These are phyloP conservation scores for Chrysogorgia sp. DNA, from an alignment of 92 coral and sea anemone genomes.

Conservation along the genomic window DNA sequence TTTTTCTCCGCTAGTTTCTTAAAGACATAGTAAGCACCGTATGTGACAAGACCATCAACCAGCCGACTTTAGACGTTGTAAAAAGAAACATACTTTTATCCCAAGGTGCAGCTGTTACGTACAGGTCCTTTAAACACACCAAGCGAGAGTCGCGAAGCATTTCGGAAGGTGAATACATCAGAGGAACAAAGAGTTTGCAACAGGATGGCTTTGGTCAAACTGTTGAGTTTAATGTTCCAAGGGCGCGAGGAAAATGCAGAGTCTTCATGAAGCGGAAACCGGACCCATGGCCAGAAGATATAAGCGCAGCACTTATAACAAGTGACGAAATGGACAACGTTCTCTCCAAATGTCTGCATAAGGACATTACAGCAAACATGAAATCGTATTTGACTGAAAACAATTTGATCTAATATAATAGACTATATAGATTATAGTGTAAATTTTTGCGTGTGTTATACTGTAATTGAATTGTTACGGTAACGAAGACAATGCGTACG, in stretches of 20 bases:
- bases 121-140: too few species aligned
- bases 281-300: slow-evolving; percentile 42
- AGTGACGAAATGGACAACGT: slow-evolving; percentile 27
- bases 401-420: too few species aligned
- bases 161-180: slow-evolving; percentile 32
- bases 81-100: too few species aligned
- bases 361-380: slow-evolving; percentile 50
- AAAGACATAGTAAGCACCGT: not conserved
- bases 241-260: slow-evolving; percentile 44
- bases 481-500: too few species aligned
- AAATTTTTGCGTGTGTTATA: too few species aligned
- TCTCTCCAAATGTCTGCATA: slow-evolving; percentile 38
- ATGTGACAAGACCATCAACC: slow-evolving; percentile 30
- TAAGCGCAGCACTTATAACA: slow-evolving; percentile 4
- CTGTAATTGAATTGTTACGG: too few species aligned
- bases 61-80: too few species aligned
- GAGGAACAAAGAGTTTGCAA: slow-evolving; percentile 1
- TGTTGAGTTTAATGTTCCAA: slow-evolving; percentile 41
- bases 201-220: slow-evolving; percentile 44
- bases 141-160: too few species aligned
- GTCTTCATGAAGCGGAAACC: slow-evolving; percentile 45
- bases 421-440: too few species aligned
- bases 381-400: slow-evolving; percentile 20
- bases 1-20: not conserved
- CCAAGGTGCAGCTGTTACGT: too few species aligned